Base-by-base conservation (phyloP, 2,888 invertebrate genomes). In the Therioaphis trifolii region DNA sequence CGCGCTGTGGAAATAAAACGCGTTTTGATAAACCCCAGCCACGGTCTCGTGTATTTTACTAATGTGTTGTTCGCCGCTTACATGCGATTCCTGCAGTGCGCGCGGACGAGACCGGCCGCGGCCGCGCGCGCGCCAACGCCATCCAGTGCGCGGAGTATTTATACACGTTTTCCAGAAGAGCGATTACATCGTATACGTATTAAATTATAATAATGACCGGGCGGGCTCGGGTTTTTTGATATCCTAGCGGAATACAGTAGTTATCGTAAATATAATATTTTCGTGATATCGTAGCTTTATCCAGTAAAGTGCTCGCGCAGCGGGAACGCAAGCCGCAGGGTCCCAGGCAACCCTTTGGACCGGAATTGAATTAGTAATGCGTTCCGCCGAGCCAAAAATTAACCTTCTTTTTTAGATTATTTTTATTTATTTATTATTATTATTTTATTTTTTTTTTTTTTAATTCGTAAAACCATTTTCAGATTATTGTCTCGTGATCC, bases 331-430 rank as follows among this genome's bases (percentile, higher is more conserved):
- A 63, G 27, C 66, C 24, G 2, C 66, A 21, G 49, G 35, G 15
- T 49, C 11, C 35, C 21, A 7, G 15, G 35, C 7, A 63, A 77
- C 49, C 29, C 29, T 77, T 77, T 24, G 24, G 24, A 66, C 49
- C 21, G 21, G 4, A 66, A 52, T 77, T 49, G 21, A 77, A 77
- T 66, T 77, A 66, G 21, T 66, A 52, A 77, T 5, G 18, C 18
- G 21, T 49, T 77, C 1, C 63, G 18, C 15, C 2, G 49, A 35
- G 11, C 15, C 35, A 12, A 49, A 66, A 66, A 66, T 52, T 11
- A 35, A 77, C 29, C 21, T 7, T 35, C n/a, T 76, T 15, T 58
- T n/a, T n/a, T 27, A 0, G 43, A 27, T 3, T 9, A 18, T 49
- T 72, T n/a, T 52, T 18, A 27, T 68, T 4, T 40, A n/a, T 55